Base-by-base conservation (phyloP, 2,113 vertebrate genomes). In the Spheniscus mendiculus region DNA sequence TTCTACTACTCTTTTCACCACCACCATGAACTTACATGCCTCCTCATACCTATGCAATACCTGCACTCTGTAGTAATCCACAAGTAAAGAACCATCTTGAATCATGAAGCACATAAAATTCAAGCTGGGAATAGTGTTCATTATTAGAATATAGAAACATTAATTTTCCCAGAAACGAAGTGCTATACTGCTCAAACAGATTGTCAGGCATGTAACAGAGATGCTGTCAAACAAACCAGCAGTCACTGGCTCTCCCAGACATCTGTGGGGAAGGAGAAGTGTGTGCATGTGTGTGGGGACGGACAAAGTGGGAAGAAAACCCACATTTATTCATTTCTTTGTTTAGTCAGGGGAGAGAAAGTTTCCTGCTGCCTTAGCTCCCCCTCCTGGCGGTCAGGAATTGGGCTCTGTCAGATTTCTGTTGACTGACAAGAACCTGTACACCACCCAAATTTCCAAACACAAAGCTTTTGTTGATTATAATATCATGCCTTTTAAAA, bases 361-460 rank as follows among this genome's bases (percentile, higher is more conserved):
- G 21, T 94, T 94, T 90, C 52, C 16, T 91, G 40, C 50, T 91
- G 50, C 42, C 29, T 83, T 95, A 83, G 72, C 81, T 97, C 94
- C 96, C 94, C 66, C 96, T 97, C 80, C 87, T 96, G 97, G 89
- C 18, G 3, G 18, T 81, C 85, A 63, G 45, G 50, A 90, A 44
- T 23, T 82, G 36, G 36, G 9, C 19, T 61, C 27, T 8, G 12
- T 42, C 47, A 27, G 21, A 36, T 56, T 86, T 10, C 50, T 70
- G 2, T 53, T 45, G 15, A 36, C 50, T 71, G 52, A 11, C 23
- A 38, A 40, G 67, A 90, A 59, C 50, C 27, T 61, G 25, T 49
- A 18, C 9, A 15, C 10, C 26, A 61, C 47, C 15, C 45, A 80
- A 5, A 71, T 74, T 89, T 93, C 44, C 29, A 71, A 85, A 94